These are phyloP conservation scores for Lasioglossum calceatum DNA, from an alignment of 2,888 invertebrate species.

Conservation along the genomic window DNA sequence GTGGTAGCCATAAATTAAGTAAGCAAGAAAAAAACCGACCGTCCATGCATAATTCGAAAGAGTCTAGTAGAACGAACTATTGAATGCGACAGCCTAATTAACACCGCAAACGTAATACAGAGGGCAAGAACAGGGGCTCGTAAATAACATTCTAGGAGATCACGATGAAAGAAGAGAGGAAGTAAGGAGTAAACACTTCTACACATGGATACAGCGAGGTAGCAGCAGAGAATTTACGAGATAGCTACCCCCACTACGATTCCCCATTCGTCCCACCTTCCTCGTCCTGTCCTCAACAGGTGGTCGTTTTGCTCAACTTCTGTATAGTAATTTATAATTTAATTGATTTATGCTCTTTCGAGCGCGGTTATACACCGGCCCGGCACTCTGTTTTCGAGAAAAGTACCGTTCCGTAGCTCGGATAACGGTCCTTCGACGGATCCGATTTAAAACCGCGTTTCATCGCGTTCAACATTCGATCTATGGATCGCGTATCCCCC, in stretches of 20 bases:
- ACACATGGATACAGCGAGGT: slow-evolving; percentile 69
- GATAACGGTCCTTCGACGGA: slow-evolving; percentile 61
- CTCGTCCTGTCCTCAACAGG: slow-evolving; percentile 81
- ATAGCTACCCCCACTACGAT: slow-evolving; percentile 79
- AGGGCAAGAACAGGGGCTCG: slow-evolving; percentile 39
- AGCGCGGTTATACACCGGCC: slow-evolving; percentile 46
- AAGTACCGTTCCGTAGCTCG: slow-evolving; percentile 59
- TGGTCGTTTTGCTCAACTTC: slow-evolving; percentile 83
- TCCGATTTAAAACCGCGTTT: slow-evolving; percentile 56
- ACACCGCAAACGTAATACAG: slow-evolving; percentile 29
- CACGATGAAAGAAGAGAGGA: slow-evolving; percentile 56
- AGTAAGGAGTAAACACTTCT: slow-evolving; percentile 65
- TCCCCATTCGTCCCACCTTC: slow-evolving; percentile 77
- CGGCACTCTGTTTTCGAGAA: slow-evolving; percentile 61
- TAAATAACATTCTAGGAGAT: slow-evolving; percentile 58
- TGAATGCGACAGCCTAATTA: slow-evolving; percentile 48
- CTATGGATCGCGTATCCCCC: slow-evolving; percentile 14
- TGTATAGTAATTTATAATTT: slow-evolving; percentile 83
- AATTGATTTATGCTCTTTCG: slow-evolving; percentile 80
- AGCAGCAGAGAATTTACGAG: slow-evolving; percentile 82
- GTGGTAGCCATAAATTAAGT: not conserved
- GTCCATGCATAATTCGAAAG: not conserved
- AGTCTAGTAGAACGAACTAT: slow-evolving; percentile 16
- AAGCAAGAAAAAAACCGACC: not conserved
- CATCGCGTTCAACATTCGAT: slow-evolving; percentile 22